A percentile compares a stretch with the other conserved stretches of the same genome.
Conservation (phyloP, 2,888 invertebrate species). For the Oscheius sp. region DNA sequence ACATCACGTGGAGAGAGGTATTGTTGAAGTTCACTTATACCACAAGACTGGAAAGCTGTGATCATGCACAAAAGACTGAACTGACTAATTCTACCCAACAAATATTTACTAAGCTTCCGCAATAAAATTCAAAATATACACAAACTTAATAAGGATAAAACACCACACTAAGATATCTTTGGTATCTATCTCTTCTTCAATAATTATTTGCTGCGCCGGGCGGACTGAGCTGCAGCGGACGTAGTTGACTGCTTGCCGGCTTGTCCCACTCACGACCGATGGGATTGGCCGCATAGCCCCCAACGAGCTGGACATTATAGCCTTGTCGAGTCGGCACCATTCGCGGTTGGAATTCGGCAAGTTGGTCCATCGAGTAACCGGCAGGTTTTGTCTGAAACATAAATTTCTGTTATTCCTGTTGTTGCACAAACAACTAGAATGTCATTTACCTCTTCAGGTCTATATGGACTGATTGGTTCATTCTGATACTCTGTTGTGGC, state of each 20-base stretch:
- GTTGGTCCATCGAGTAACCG: conserved; percentile 26
- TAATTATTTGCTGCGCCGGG: conserved; percentile 14
- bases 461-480: too few relatives aligned
- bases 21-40: too few relatives aligned
- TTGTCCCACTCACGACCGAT: conserved; percentile 36
- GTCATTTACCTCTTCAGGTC: too few relatives aligned
- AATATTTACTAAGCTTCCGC: conserved; percentile 25
- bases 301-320: conserved; percentile 50
- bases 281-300: conserved; percentile 45
- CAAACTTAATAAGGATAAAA: conserved; percentile 23
- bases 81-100: too few relatives aligned
- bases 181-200: conserved; percentile 4
- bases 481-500: not conserved
- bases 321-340: conserved; percentile 36
- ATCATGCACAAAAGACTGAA: too few relatives aligned
- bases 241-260: not conserved
- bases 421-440: not conserved
- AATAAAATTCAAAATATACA: conserved; percentile 30
- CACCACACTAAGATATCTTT: conserved; percentile 22
- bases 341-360: conserved; percentile 23
- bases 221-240: conserved; percentile 15
- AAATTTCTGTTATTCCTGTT: not conserved
- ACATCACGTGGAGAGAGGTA: too few relatives aligned
- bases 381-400: conserved; percentile 29
- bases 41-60: too few relatives aligned